These are phyloP conservation scores for Caretta caretta DNA, from an alignment of 2,113 vertebrate species.

Conservation along the genomic window DNA sequence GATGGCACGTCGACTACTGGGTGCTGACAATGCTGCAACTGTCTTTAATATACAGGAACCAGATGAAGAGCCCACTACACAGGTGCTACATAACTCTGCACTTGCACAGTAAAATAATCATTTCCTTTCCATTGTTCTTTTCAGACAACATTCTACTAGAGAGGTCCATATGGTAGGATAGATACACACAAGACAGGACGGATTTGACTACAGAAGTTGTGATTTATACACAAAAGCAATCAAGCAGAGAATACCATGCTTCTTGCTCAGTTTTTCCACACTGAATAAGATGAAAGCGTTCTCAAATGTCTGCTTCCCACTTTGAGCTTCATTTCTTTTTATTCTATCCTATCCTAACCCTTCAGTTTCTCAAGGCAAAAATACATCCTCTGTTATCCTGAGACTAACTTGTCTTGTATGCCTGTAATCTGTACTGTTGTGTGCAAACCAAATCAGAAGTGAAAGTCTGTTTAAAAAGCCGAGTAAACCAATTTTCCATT, in stretches of 20 bases:
- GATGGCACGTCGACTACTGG: conserved; percentile 96
- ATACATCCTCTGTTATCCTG: conserved; percentile 4
- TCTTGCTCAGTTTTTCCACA: conserved; percentile 47
- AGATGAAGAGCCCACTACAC: conserved; percentile 88
- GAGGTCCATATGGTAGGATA: not conserved
- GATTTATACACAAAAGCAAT: conserved; percentile 13
- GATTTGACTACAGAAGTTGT: conserved; percentile 40
- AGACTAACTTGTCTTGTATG: conserved; percentile 24
- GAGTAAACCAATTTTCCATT: not conserved
- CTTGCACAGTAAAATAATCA: not conserved
- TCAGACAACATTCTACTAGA: not conserved
- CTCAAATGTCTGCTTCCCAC: conserved; percentile 38
- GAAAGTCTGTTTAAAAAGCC: conserved; percentile 10
- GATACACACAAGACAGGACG: not conserved
- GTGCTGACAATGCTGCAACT: conserved; percentile 94
- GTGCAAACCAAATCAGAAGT: conserved; percentile 31
- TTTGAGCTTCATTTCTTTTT: conserved; percentile 22
- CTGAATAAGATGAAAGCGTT: conserved; percentile 14
- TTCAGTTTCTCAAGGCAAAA: conserved; percentile 43
- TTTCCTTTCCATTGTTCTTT: not conserved
- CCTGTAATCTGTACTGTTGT: not conserved
- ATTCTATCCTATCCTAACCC: conserved; percentile 39
- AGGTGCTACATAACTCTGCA: conserved; percentile 81
- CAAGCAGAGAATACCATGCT: conserved; percentile 3
- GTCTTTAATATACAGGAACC: conserved; percentile 92